Conservation (phyloP, 2,888 invertebrate genomes). For the Napeogenes inachia region DNA sequence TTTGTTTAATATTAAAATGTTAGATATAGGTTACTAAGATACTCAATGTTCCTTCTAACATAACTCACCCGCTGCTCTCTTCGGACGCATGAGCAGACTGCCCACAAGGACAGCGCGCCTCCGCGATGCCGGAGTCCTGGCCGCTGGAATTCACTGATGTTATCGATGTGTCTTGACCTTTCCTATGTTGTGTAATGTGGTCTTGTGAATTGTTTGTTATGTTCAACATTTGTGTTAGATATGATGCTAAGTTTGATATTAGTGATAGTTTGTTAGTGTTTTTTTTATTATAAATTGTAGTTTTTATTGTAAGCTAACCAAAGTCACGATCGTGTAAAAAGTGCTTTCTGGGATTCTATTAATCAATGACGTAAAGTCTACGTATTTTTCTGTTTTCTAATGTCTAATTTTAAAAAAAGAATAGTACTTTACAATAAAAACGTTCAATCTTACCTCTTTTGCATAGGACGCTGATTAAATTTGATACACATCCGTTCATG, state of each 20-base stretch:
- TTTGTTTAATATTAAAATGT: neutral
- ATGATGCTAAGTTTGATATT: constrained; percentile 1
- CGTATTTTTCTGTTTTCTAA: no score
- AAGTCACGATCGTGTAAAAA: no score
- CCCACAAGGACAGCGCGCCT: constrained; percentile 80
- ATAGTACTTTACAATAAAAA: neutral
- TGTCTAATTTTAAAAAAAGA: no score
- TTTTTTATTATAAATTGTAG: no score
- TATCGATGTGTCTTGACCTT: constrained; percentile 82
- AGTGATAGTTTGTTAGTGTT: constrained; percentile 33
- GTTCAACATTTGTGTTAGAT: constrained; percentile 6
- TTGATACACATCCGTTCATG: constrained; percentile 74
- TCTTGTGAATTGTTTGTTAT: constrained; percentile 29
- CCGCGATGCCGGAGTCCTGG: constrained; percentile 87
- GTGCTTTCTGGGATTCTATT: no score
- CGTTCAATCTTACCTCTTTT: constrained; percentile 56
- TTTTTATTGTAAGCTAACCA: no score
- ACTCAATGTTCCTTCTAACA: no score
- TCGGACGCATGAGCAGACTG: constrained; percentile 82
- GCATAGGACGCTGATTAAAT: constrained; percentile 70
- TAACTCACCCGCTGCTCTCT: constrained; percentile 82
- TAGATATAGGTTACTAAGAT: neutral
- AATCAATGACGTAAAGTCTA: no score
- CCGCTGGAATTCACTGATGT: constrained; percentile 90
- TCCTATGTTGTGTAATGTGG: constrained; percentile 48